Base-by-base conservation (phyloP, 2,113 vertebrate genomes). In the Nesoenas mayeri region DNA sequence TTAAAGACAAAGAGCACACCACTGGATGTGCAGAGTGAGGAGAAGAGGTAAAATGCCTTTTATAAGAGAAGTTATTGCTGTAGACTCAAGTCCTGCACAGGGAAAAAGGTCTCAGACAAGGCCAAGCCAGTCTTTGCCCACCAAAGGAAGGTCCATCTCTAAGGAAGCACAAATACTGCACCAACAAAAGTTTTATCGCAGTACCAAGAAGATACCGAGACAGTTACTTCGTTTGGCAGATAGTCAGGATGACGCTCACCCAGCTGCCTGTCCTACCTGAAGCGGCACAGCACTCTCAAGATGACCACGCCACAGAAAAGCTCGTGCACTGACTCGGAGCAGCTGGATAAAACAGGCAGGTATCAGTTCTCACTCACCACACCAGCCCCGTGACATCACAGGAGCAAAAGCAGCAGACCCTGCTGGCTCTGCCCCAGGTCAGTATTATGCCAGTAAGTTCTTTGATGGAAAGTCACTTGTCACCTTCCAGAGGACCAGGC, bases 301-400 rank as follows among this genome's bases (percentile, higher is more conserved):
- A 64, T 8, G 32, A 48, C 25, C 56, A 22, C 15, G 22, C 5
- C 44, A 42, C 10, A 26, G 11, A 42, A 88, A 44, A 70, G 28
- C 28, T 62, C 2, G 0, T 1, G 3, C 6, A 6, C 32, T 5
- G 11, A 61, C n/a, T 57, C 0, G 17, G 16, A 42, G 21, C 60
- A 73, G 36, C 0, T 10, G 8, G 44, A 14, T 31, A 7, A 8
- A 38, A 18, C 19, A 51, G 13, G 15, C 12, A n/a, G 54, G 20
- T 28, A 57, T 3, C 38, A 15, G 9, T 13, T 53, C 44, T 13
- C n/a, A 24, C 34, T 20, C 32, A n/a, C 12, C 13, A 2, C 0
- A 4, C 12, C 51, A 54, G 11, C 4, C 15, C 5, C 5, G 1
- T 1, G 6, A 64, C 42, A 1, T 71, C 66, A n/a, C n/a, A 61